phyloP scores from a whole-genome alignment of 2,888 invertebrate genomes.

The Brachyopa scutellaris region DNA sequence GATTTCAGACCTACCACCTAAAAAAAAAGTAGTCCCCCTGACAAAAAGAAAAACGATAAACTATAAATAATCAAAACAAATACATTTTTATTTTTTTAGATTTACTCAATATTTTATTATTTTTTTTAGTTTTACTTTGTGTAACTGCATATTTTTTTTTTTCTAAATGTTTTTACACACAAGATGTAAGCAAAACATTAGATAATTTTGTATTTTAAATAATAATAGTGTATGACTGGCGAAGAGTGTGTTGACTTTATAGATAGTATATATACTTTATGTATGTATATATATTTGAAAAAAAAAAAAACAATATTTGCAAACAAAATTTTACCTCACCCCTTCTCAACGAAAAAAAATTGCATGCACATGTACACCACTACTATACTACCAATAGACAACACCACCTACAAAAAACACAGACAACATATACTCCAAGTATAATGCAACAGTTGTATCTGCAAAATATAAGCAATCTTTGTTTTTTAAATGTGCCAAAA shows the following conservation, averaged over 20 bases:
- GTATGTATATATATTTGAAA: constrained; percentile 6
- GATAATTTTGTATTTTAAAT: constrained; percentile 63
- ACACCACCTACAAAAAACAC: constrained; percentile 27
- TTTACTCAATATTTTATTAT: constrained; percentile 45
- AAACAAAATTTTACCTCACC: constrained; percentile 62
- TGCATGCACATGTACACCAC: constrained; percentile 32
- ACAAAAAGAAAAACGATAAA: constrained; percentile 50
- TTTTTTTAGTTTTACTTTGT: constrained; percentile 64
- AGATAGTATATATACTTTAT: too few relatives aligned
- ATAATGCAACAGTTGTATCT: constrained; percentile 67
- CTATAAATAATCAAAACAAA: constrained; percentile 11
- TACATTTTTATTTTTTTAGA: constrained; percentile 42
- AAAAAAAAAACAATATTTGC: constrained; percentile 39
- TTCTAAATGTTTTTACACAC: constrained; percentile 52
- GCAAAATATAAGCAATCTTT: constrained; percentile 66
- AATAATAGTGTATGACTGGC: constrained; percentile 71
- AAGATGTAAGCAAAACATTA: constrained; percentile 63
- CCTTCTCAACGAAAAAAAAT: not conserved
- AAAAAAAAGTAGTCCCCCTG: constrained; percentile 20
- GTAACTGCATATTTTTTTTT: constrained; percentile 43
- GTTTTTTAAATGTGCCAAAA: constrained; percentile 68
- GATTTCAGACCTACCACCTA: constrained; percentile 11
- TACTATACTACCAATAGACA: not conserved
- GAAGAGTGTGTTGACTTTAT: constrained; percentile 71
- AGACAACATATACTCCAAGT: constrained; percentile 63